Conservation (phyloP, 2,888 invertebrate genomes). For the Arenicola marina region DNA sequence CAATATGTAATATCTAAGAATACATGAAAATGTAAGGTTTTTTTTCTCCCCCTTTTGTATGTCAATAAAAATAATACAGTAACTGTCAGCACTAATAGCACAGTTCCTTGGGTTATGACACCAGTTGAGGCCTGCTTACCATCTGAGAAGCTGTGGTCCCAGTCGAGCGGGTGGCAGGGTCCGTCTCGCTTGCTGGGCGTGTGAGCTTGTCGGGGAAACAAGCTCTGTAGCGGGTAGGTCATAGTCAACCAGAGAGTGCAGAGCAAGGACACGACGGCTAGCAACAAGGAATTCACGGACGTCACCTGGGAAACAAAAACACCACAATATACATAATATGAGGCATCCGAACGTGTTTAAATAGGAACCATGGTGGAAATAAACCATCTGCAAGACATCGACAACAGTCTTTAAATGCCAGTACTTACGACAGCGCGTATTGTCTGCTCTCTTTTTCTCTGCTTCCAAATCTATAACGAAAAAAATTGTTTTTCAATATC, state of each 20-base stretch:
- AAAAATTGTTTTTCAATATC: neutral
- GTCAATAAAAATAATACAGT: too few species aligned
- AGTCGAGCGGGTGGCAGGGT: conserved; percentile 25
- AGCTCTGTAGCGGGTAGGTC: conserved; percentile 23
- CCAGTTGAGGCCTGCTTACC: conserved; percentile 39
- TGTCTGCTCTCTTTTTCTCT: neutral
- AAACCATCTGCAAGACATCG: neutral
- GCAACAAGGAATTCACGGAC: conserved; percentile 29
- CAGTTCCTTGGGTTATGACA: too few species aligned
- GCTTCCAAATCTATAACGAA: neutral
- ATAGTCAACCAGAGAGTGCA: conserved; percentile 30
- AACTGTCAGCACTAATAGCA: too few species aligned
- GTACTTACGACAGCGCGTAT: neutral
- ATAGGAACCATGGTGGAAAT: neutral
- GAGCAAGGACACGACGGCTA: conserved; percentile 36
- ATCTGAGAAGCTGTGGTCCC: conserved; percentile 51
- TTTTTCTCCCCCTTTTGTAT: too few species aligned
- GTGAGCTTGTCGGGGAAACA: conserved; percentile 15
- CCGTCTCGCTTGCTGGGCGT: conserved; percentile 3
- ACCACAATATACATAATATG: neutral
- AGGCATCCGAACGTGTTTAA: neutral
- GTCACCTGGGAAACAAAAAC: conserved; percentile 3
- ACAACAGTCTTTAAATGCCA: too few species aligned
- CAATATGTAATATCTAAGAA: too few species aligned
- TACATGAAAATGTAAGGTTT: too few species aligned